phyloP scores from a whole-genome alignment of 2,113 vertebrate species.

The Centropus unirufus region DNA sequence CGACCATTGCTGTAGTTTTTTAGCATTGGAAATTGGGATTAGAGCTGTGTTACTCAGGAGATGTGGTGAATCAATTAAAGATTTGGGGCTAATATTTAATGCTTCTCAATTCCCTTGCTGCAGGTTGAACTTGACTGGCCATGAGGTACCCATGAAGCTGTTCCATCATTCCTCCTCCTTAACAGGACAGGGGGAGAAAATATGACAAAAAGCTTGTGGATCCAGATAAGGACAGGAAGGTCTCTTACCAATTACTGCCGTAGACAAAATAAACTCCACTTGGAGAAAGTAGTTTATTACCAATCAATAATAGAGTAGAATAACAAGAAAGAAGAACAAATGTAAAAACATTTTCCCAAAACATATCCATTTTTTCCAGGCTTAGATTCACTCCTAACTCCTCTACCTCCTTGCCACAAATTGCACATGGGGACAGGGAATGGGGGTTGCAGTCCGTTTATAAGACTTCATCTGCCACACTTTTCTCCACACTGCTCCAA shows the following conservation, averaged over 20 bases:
- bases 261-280: background rate
- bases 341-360: background rate
- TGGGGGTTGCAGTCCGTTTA: background rate
- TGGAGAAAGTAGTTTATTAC: background rate
- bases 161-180: background rate
- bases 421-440: rapidly evolving
- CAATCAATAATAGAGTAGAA: background rate
- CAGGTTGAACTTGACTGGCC: background rate
- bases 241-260: too few species aligned
- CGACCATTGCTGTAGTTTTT: background rate
- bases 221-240: background rate
- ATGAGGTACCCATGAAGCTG: background rate
- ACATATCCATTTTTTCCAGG: background rate
- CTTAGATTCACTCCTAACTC: background rate
- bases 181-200: background rate
- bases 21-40: background rate
- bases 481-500: background rate
- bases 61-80: background rate
- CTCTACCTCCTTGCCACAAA: background rate
- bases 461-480: background rate
- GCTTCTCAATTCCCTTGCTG: background rate
- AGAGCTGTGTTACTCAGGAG: background rate
- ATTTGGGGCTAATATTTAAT: background rate
- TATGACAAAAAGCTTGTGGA: rapidly evolving
- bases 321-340: background rate